Conservation (phyloP, 2,797 vertebrate species). For the Microctenopoma stevenorrisi region DNA sequence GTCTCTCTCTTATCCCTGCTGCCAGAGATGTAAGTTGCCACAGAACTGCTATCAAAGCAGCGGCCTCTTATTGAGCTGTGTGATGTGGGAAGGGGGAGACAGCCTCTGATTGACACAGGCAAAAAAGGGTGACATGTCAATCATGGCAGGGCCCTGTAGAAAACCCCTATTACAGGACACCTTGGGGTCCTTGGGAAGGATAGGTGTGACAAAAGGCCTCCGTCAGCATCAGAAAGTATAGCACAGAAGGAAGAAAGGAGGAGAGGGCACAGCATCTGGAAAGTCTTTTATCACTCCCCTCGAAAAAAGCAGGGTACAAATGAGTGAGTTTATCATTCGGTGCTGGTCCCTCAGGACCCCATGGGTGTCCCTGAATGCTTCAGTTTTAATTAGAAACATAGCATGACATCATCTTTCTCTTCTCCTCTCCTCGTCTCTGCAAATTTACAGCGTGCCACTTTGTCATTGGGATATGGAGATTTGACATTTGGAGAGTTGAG, state of each 20-base stretch:
- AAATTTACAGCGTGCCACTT: constrained; percentile 25
- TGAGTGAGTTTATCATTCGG: constrained; percentile 67
- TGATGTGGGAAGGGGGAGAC: constrained; percentile 13
- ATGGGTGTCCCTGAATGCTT: constrained; percentile 60
- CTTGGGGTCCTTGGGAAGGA: constrained; percentile 60
- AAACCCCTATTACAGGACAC: constrained; percentile 52
- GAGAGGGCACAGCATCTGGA: constrained; percentile 53
- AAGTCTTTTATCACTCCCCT: constrained; percentile 64
- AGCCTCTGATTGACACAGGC: constrained; percentile 37
- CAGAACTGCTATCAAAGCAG: constrained; percentile 76
- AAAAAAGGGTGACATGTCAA: constrained; percentile 62
- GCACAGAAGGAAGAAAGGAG: constrained; percentile 36
- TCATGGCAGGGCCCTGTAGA: constrained; percentile 56
- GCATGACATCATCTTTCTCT: constrained; percentile 28
- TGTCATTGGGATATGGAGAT: constrained; percentile 27
- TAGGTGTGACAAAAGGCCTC: constrained; percentile 61
- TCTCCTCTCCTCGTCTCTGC: background rate
- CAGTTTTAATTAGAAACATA: constrained; percentile 73
- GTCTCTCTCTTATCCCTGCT: constrained; percentile 67
- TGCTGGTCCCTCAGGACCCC: constrained; percentile 50
- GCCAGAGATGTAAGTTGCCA: constrained; percentile 70
- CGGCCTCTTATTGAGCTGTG: constrained; percentile 65
- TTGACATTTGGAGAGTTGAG: constrained; percentile 6
- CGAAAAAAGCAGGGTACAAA: constrained; percentile 56
- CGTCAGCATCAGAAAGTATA: constrained; percentile 60